Base-by-base conservation (phyloP, 2,888 invertebrate species). In the Chymomyza fuscimana region DNA sequence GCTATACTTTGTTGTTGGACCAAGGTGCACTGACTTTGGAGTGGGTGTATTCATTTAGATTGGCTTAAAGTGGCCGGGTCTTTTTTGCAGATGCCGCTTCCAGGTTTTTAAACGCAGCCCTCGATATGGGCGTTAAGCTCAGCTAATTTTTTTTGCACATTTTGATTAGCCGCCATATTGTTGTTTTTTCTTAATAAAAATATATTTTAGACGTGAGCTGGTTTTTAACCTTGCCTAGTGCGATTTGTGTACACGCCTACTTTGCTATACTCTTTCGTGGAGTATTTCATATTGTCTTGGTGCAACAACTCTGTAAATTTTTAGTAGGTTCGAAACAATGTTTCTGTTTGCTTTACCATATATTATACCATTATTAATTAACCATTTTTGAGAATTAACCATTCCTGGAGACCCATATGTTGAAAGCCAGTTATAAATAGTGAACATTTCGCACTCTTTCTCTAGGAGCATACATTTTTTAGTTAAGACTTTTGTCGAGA, bases 71-170 rank as follows among this genome's bases (percentile, higher is more conserved):
- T 2, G 40, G 40, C 12, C 12, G 40, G 12, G 12, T 46, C 40
- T 46, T 46, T 46, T 10, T 0, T 9, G 10, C 5, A 16, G 19
- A 29, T 4, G 19, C 54, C 59, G 65, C 65, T 86, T 86, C 82
- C 87, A 83, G 81, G 58, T 69, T 72, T 76, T 87, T 76, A 73
- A 84, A 60, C 87, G 79, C 64, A 29, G 65, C 60, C 64, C 73
- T 65, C 76, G 40, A 54, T 54, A 73, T 76, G 67, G 74, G 40
- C 40, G 40, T 46, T 46, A 46, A 46, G 3, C 40, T 46, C 12
- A 77, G 87, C 83, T 83, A 87, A 84, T 84, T 84, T 87, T 25
- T 58, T 73, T 77, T 19, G 19, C 84, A 83, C 86, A 74, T 87
- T 83, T 86, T 83, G 87, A 83, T 87, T 83, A 72, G 87, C 86